phyloP scores from a whole-genome alignment of 2,113 vertebrate species.

The Boulengeromyrus knoepffleri region DNA sequence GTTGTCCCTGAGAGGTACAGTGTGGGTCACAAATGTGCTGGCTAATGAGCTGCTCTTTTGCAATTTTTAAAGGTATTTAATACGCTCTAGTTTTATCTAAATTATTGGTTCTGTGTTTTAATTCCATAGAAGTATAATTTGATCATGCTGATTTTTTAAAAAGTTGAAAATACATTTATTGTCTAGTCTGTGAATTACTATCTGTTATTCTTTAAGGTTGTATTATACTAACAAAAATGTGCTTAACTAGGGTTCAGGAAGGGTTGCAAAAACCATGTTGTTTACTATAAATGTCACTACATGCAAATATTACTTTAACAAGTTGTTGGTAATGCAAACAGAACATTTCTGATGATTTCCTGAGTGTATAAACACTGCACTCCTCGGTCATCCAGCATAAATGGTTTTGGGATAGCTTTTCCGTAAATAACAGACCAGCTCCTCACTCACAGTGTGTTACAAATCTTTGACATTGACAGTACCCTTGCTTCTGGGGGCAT shows the following conservation, averaged over 20 bases:
- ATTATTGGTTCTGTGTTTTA: neutral
- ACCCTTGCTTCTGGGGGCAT: neutral
- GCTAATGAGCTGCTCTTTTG: neutral
- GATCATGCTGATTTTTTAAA: neutral
- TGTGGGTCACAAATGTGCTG: conserved; percentile 43
- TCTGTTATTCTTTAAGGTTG: neutral
- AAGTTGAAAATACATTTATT: neutral
- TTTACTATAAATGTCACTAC: neutral
- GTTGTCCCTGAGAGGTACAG: conserved; percentile 43
- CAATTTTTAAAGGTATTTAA: neutral
- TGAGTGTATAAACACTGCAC: neutral
- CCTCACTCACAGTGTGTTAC: neutral
- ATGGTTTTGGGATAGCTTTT: neutral
- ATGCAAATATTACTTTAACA: neutral
- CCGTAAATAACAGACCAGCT: neutral
- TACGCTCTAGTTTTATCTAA: neutral
- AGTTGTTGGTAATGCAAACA: neutral
- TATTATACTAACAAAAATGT: neutral
- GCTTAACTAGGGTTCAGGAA: neutral
- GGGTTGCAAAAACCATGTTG: neutral
- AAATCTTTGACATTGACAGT: neutral
- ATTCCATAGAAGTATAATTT: neutral
- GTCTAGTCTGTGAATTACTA: neutral
- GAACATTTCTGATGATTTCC: neutral
- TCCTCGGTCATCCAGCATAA: neutral